phyloP scores from a whole-genome alignment of 1,140 invertebrate genomes.

The Macrosteles quadrilineatus region DNA sequence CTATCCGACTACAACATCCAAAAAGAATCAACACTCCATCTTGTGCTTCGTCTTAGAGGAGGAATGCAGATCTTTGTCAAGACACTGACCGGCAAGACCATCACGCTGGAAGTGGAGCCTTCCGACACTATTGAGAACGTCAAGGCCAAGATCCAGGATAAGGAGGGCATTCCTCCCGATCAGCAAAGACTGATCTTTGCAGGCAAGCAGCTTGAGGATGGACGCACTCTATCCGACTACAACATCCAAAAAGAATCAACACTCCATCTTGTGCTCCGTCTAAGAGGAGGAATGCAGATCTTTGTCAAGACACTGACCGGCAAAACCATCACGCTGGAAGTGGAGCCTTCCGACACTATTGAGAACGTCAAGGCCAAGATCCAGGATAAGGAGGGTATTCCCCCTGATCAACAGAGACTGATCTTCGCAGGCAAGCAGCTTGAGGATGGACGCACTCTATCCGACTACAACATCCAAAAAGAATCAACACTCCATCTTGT shows the following conservation, averaged over 20 bases:
- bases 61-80: conserved; percentile 99
- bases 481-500: conserved; percentile 74
- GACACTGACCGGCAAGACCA: conserved; percentile 82
- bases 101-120: conserved; percentile 75
- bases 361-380: conserved; percentile 80
- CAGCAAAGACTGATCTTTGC: conserved; percentile 72
- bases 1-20: conserved; percentile 92
- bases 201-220: conserved; percentile 80
- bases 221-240: conserved; percentile 70
- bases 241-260: conserved; percentile 81
- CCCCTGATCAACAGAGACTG: conserved; percentile 63
- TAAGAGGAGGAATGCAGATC: conserved; percentile 74
- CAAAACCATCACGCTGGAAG: conserved; percentile 83
- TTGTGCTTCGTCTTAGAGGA: conserved; percentile 89
- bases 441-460: conserved; percentile 79
- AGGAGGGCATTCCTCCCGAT: conserved; percentile 64
- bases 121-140: conserved; percentile 95
- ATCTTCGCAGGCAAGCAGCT: conserved; percentile 74
- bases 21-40: conserved; percentile 89
- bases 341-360: conserved; percentile 73
- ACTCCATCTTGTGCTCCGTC: conserved; percentile 69
- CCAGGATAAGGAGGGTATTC: conserved; percentile 70
- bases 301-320: conserved; percentile 85
- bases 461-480: conserved; percentile 72
- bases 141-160: conserved; percentile 86